Evolutionary conservation across 64 coral and sea anemone species (phyloP), one percentile per base, ranked within the genome.

Genomic region (Porites australiensis): DNA sequence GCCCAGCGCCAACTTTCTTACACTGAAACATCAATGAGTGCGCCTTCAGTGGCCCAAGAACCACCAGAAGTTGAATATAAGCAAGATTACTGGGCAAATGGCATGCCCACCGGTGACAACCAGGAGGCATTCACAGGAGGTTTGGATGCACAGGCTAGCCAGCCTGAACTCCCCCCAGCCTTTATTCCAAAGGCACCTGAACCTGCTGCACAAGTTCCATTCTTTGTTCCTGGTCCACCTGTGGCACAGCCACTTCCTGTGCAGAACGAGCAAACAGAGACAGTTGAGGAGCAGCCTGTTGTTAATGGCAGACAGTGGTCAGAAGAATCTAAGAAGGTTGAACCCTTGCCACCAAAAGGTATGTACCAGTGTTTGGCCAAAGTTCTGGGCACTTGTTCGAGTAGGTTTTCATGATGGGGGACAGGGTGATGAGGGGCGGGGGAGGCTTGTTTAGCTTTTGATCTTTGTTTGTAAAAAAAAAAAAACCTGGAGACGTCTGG

Each of bases 201-300:
- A 9, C 44, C 81, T 64, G 37, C 81, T 68, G 4, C 79, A 43
- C 62, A 84, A 19, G 18, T 45, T 12, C 19, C 81, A 13, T 84
- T 68, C 61, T 84, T 68, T 69, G 45, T 63, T 20, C 62, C 81
- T 51, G 62, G 81, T 4, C 81, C 81, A 68, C 62, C 81, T 68
- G 9, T 84, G 8, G 22, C 59, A n/a, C 79, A 82, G 44, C 43
- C 60, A 44, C 2, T 48, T 64, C 23, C 58, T 48, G 45, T 84
- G 81, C 44, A 51, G 61, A 66, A 45, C 13, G 15, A 84, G 2
- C 81, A 52, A 10, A 10, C 63, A 67, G 46, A 48, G 8, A 49
- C 16, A 84, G 19, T 23, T 46, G 63, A 68, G 46, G 81, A 53
- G 18, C 81, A 84, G 81, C 61, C 58, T 47, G 44, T 64, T 47